Percentiles rank a stretch among this genome's conserved stretches.
Conservation (phyloP, 2,113 vertebrate species). For the Lophura nycthemera region DNA sequence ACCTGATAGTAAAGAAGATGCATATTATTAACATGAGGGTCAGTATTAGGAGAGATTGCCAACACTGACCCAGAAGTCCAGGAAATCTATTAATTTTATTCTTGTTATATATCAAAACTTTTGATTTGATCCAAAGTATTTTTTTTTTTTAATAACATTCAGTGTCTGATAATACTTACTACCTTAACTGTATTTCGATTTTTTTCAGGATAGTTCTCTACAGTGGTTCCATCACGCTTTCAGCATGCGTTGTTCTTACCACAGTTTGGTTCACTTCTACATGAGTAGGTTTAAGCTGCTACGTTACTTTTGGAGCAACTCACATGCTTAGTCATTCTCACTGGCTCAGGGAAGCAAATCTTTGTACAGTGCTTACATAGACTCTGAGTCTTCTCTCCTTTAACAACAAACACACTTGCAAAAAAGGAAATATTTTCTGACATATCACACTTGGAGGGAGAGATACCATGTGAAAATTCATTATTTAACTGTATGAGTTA, state of each 20-base stretch:
- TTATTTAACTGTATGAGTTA: not conserved
- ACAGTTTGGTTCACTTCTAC: rapidly evolving
- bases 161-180: not conserved
- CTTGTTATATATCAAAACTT: not conserved
- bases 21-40: not conserved
- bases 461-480: not conserved
- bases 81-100: not conserved
- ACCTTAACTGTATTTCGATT: not conserved
- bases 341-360: not conserved
- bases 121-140: not conserved
- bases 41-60: not conserved
- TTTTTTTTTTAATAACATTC: not conserved
- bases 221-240: not conserved
- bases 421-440: not conserved
- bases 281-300: not conserved
- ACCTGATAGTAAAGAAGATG: not conserved
- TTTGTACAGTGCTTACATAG: not conserved
- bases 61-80: not conserved
- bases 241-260: not conserved
- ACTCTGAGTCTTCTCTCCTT: not conserved
- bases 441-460: not conserved
- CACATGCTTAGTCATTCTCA: not conserved
- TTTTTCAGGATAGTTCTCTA: not conserved
- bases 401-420: not conserved
- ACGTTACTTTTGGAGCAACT: too few relatives aligned